phyloP scores from a whole-genome alignment of 2,888 invertebrate genomes.

The Mythimna impura region DNA sequence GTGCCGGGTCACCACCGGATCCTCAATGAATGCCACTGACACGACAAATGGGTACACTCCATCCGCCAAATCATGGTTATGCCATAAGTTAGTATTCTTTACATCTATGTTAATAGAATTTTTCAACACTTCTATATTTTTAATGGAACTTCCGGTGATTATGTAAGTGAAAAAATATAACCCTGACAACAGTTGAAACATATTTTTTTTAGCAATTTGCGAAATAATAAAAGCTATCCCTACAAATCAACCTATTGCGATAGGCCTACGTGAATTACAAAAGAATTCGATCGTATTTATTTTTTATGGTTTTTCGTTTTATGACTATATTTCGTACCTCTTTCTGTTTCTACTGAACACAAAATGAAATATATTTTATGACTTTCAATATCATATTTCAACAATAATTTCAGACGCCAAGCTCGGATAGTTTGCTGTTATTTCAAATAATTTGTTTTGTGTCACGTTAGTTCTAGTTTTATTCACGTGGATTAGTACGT shows the following conservation, averaged over 20 bases:
- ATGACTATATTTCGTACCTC: conserved; percentile 32
- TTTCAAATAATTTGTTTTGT: background rate
- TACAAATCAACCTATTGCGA: background rate
- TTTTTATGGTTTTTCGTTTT: conserved; percentile 25
- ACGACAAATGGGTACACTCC: conserved; percentile 35
- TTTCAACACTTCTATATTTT: background rate
- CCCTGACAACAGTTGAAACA: conserved; percentile 18
- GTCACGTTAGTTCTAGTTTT: background rate
- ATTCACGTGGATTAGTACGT: background rate
- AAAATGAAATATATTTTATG: conserved; percentile 19
- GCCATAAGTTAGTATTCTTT: conserved; percentile 2
- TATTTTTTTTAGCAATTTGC: background rate
- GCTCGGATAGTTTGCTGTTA: background rate
- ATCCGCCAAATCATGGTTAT: conserved; percentile 22
- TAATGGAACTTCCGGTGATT: background rate
- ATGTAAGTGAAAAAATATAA: conserved; percentile 22
- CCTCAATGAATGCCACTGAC: conserved; percentile 9
- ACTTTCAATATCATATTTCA: conserved; percentile 3
- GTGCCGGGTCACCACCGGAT: conserved; percentile 36
- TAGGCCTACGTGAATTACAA: background rate
- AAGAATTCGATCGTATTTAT: conserved; percentile 1
- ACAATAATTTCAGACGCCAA: background rate
- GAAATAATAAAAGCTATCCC: background rate
- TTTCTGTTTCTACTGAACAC: conserved; percentile 1
- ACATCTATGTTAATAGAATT: conserved; percentile 4